These are phyloP conservation scores for Styela clava DNA, from an alignment of 23 tunicate genomes.

Conservation along the genomic window DNA sequence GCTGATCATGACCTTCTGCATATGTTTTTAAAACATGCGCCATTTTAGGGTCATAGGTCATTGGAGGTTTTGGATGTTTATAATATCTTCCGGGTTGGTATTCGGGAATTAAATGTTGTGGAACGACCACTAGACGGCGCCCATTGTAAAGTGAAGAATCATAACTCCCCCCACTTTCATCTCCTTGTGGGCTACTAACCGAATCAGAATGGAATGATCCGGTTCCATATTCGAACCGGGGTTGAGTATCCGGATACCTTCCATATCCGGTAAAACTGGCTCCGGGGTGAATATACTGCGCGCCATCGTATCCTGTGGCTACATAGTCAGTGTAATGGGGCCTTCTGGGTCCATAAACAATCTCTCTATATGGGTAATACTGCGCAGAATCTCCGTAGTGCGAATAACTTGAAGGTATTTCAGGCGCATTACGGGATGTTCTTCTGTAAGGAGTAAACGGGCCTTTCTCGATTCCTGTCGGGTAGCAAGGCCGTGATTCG, in stretches of 20 bases:
- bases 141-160: conserved; percentile 31
- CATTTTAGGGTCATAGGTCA: neutral
- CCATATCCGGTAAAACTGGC: neutral
- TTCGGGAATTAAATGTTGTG: neutral
- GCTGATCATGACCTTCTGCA: neutral
- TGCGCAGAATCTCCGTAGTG: neutral
- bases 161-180: neutral
- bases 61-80: neutral
- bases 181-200: conserved; percentile 12
- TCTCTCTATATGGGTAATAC: neutral
- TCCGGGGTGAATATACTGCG: neutral
- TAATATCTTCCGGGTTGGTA: neutral
- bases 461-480: neutral
- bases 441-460: neutral
- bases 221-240: neutral
- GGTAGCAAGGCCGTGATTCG: conserved; percentile 15
- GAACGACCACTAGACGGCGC: conserved; percentile 17
- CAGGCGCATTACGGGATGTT: neutral
- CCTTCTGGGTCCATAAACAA: neutral
- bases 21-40: neutral
- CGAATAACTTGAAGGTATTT: neutral
- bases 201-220: neutral
- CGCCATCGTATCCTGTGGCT: neutral
- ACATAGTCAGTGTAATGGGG: neutral
- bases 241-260: neutral